These are phyloP conservation scores for Papilio polytes DNA, from an alignment of 1,140 invertebrate species.

Conservation along the genomic window DNA sequence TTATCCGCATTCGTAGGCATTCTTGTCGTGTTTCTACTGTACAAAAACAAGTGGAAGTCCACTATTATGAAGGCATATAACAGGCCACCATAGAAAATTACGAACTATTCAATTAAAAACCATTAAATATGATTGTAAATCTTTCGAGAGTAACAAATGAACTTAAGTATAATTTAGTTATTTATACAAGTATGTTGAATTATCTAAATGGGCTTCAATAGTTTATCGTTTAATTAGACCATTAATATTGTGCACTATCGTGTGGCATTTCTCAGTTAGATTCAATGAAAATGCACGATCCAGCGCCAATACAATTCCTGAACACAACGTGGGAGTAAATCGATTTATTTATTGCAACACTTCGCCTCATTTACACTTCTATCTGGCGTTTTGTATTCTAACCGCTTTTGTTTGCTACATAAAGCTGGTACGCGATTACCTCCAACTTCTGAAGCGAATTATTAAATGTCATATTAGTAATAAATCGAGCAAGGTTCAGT, in stretches of 20 bases:
- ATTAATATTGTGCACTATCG: conserved; percentile 36
- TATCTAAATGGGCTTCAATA: conserved; percentile 23
- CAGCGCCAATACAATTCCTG: conserved; percentile 26
- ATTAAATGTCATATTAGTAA: neutral
- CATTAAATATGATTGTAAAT: too few relatives aligned
- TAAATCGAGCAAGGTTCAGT: neutral
- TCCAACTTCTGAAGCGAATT: neutral
- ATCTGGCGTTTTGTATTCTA: conserved; percentile 27
- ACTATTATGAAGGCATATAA: neutral
- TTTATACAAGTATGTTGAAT: neutral
- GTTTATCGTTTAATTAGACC: conserved; percentile 34
- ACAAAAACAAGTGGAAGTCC: neutral
- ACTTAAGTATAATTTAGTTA: neutral
- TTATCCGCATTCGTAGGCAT: neutral
- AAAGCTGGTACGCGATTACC: neutral
- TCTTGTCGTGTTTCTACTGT: neutral
- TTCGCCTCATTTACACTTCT: conserved; percentile 33
- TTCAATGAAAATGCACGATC: conserved; percentile 26
- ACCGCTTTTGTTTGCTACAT: conserved; percentile 19
- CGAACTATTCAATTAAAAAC: too few relatives aligned
- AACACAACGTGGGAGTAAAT: conserved; percentile 34
- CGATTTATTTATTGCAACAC: conserved; percentile 42
- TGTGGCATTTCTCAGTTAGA: conserved; percentile 23
- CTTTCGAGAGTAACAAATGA: neutral
- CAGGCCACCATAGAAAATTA: neutral